Evolutionary conservation across 2,888 invertebrate genomes (phyloP).

Genomic region (Sphaerophoria rueppellii): DNA sequence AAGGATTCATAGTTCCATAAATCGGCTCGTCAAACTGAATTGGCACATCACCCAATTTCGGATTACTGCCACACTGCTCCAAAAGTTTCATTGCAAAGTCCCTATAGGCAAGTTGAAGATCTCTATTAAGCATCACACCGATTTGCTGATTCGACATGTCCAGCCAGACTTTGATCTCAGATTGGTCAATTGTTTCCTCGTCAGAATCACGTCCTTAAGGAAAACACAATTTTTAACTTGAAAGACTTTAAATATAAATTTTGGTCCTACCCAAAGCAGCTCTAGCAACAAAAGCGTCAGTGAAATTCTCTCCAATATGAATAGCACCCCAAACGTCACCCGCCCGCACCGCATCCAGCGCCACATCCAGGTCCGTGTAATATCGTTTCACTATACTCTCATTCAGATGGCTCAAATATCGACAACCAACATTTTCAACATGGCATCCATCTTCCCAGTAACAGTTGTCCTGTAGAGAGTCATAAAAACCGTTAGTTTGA

Average conservation of each 20-base stretch:
- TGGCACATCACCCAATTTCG: slow-evolving; percentile 93
- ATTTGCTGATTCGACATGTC: slow-evolving; percentile 99
- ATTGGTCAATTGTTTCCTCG: slow-evolving; percentile 92
- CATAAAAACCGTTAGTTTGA: not conserved
- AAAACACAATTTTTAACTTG: not conserved
- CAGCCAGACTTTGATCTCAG: slow-evolving; percentile 93
- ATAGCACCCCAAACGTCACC: slow-evolving; percentile 95
- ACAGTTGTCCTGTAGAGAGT: slow-evolving; percentile 77
- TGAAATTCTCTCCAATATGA: slow-evolving; percentile 94
- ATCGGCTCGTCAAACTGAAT: slow-evolving; percentile 94
- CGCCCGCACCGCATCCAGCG: slow-evolving; percentile 87
- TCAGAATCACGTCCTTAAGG: slow-evolving; percentile 88
- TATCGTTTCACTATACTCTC: slow-evolving; percentile 88
- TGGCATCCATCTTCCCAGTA: slow-evolving; percentile 85
- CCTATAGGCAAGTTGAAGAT: slow-evolving; percentile 92
- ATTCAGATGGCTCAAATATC: slow-evolving; percentile 89
- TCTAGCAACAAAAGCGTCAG: slow-evolving; percentile 91
- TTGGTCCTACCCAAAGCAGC: slow-evolving; percentile 86
- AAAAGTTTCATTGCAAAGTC: slow-evolving; percentile 91
- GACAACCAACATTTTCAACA: slow-evolving; percentile 89
- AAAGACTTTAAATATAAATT: not conserved
- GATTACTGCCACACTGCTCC: slow-evolving; percentile 89
- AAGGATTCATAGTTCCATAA: slow-evolving; percentile 93
- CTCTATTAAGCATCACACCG: slow-evolving; percentile 92
- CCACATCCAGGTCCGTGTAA: slow-evolving; percentile 87